Conservation (phyloP, 2,797 vertebrate species). For the Brachyalestes nurse region DNA sequence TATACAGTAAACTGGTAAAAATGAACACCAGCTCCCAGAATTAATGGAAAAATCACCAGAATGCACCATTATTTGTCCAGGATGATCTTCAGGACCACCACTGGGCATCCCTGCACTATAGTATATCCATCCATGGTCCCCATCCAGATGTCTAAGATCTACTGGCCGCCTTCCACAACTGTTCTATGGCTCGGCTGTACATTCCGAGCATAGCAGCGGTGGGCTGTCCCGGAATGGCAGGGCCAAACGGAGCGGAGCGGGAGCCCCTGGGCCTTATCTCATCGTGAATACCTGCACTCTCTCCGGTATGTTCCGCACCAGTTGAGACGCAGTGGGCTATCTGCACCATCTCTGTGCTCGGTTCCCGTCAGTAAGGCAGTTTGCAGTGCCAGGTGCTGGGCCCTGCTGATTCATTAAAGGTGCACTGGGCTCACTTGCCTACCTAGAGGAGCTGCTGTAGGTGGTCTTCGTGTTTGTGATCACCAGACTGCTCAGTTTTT, state of each 20-base stretch:
- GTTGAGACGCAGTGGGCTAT: conserved; percentile 52
- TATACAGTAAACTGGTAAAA: too few relatives aligned
- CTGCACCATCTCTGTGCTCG: conserved; percentile 47
- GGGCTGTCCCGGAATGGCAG: conserved; percentile 47
- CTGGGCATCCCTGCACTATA: background rate
- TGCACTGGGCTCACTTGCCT: background rate
- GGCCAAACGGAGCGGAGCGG: conserved; percentile 43
- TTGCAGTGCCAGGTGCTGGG: conserved; percentile 34
- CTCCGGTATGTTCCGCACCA: conserved; percentile 52
- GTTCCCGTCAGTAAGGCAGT: conserved; percentile 46
- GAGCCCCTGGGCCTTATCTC: conserved; percentile 58
- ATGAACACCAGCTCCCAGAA: too few relatives aligned
- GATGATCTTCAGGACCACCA: background rate
- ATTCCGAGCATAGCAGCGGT: conserved; percentile 59
- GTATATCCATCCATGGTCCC: conserved; percentile 3
- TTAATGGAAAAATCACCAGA: background rate
- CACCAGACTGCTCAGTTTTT: conserved; percentile 8
- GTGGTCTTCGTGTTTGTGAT: conserved; percentile 32
- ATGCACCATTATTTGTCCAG: background rate
- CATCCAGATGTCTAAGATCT: conserved; percentile 14
- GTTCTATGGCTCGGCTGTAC: conserved; percentile 35
- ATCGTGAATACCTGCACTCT: conserved; percentile 53
- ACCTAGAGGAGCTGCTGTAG: conserved; percentile 18
- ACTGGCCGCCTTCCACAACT: conserved; percentile 3
- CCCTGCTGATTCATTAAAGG: conserved; percentile 25